Conservation (phyloP, 2,113 vertebrate genomes). For the Anarhynchus alexandrinus region DNA sequence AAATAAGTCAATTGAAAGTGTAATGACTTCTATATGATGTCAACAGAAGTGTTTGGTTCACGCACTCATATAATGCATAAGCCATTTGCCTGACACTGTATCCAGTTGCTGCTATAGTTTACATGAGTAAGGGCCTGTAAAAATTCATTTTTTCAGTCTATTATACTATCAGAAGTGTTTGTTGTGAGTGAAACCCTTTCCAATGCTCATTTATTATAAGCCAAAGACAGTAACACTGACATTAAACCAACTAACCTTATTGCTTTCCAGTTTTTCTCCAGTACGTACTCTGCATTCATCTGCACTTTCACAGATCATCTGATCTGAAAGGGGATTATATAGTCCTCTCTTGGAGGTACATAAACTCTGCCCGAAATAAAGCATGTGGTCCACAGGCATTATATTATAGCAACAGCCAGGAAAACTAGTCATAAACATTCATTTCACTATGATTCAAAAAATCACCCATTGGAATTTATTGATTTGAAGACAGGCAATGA, state of each 20-base stretch:
- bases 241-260: background rate
- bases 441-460: background rate
- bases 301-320: slow-evolving; percentile 13
- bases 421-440: background rate
- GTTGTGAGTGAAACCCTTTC: slow-evolving; percentile 18
- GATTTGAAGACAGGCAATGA: background rate
- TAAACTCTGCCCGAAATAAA: slow-evolving; percentile 19
- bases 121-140: slow-evolving; percentile 14
- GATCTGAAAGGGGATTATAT: slow-evolving; percentile 4
- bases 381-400: background rate
- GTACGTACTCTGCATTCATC: background rate
- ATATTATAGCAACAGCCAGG: background rate
- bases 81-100: background rate
- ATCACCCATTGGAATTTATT: background rate
- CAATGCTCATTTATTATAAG: slow-evolving; percentile 1
- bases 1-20: slow-evolving; percentile 49
- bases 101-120: slow-evolving; percentile 20
- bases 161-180: slow-evolving; percentile 38
- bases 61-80: slow-evolving; percentile 26
- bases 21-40: slow-evolving; percentile 29
- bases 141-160: slow-evolving; percentile 17
- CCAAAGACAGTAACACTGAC: background rate
- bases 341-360: background rate
- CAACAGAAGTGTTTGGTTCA: slow-evolving; percentile 37
- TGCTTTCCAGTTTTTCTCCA: background rate